Conservation (phyloP, 1,140 invertebrate species). For the Rhopalosiphum maidis region DNA sequence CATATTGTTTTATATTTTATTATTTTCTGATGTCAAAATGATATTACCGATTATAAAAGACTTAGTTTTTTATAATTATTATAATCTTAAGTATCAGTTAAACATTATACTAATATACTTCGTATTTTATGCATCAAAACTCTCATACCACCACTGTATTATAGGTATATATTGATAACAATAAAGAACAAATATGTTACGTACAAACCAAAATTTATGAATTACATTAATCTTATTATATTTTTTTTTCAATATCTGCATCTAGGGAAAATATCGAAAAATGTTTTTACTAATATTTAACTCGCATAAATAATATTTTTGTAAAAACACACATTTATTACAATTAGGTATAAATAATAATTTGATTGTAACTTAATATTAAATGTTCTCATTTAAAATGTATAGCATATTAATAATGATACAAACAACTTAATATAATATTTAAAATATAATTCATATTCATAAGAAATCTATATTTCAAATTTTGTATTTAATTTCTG, state of each 20-base stretch:
- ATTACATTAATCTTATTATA: neutral
- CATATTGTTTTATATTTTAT: neutral
- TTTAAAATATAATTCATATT: conserved; percentile 13
- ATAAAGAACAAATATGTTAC: neutral
- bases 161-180: neutral
- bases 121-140: neutral
- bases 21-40: neutral
- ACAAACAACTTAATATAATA: neutral
- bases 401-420: neutral
- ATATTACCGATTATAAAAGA: neutral
- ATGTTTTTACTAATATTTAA: neutral
- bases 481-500: too few species aligned
- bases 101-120: neutral
- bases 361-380: neutral
- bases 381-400: neutral
- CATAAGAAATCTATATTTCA: neutral
- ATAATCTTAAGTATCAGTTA: too few species aligned
- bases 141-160: neutral
- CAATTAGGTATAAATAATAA: neutral
- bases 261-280: neutral
- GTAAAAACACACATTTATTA: neutral
- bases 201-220: neutral
- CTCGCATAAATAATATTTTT: neutral
- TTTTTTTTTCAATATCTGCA: neutral
- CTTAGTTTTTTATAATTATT: too few species aligned